Evolutionary conservation across 2,113 vertebrate species (phyloP).

Genomic region (Hirundichthys speculiger): DNA sequence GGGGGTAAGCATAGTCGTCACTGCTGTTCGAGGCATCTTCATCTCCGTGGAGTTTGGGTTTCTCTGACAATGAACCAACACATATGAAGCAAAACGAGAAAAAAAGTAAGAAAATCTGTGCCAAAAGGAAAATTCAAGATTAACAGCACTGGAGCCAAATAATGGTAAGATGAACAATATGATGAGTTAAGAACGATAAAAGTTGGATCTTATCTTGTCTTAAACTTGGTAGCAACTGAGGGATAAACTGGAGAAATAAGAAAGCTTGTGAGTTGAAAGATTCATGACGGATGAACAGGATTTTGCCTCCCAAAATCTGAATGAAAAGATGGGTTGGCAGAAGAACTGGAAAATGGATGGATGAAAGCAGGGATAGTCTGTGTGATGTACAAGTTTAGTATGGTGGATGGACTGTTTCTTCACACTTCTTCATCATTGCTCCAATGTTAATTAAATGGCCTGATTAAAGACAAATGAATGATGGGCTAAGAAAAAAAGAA

Average conservation of each 20-base stretch:
- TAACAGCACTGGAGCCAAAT: background rate
- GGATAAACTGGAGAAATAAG: background rate
- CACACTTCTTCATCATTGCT: too few relatives aligned
- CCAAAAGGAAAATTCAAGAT: background rate
- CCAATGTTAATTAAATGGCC: too few relatives aligned
- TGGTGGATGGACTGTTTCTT: too few relatives aligned
- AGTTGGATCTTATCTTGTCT: too few relatives aligned
- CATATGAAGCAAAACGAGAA: conserved; percentile 6
- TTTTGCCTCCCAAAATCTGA: background rate
- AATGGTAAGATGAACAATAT: background rate
- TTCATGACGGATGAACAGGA: background rate
- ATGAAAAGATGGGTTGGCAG: background rate
- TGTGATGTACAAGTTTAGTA: too few relatives aligned
- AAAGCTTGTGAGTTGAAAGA: background rate
- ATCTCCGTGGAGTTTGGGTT: background rate
- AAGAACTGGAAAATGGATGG: too few relatives aligned
- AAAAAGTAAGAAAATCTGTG: background rate
- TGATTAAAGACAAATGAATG: too few relatives aligned
- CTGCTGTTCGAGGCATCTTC: conserved; percentile 4
- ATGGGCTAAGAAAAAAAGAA: too few relatives aligned
- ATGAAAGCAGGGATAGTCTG: too few relatives aligned
- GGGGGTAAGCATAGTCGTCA: conserved; percentile 59
- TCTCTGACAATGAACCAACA: conserved; percentile 36
- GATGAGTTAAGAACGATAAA: too few relatives aligned
- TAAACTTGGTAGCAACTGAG: background rate